These are phyloP conservation scores for Gryllus longicercus DNA, from an alignment of 2,888 invertebrate species.

Conservation along the genomic window DNA sequence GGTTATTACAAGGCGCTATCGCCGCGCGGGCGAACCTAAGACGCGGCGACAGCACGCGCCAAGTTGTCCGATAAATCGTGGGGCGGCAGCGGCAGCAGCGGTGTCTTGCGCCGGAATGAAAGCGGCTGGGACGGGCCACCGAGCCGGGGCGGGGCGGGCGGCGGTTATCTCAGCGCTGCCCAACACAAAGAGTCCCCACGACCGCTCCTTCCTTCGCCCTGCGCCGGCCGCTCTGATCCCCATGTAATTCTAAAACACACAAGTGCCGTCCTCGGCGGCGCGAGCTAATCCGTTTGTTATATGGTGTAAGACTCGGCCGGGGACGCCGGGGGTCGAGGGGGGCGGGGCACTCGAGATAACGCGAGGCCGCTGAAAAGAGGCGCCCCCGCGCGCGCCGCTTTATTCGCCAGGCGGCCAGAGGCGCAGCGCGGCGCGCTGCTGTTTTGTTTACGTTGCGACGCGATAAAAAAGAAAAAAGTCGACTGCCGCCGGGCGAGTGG, in stretches of 20 bases:
- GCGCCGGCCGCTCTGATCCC: background rate
- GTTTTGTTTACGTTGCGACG: constrained; percentile 11
- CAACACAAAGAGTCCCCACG: constrained; percentile 1
- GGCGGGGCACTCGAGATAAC: background rate
- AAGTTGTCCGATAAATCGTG: background rate
- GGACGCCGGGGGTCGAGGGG: background rate
- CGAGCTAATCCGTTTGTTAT: constrained; percentile 2
- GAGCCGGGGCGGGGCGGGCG: background rate
- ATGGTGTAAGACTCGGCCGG: background rate
- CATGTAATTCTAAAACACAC: constrained; percentile 17
- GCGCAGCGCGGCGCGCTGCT: background rate
- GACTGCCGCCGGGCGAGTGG: background rate
- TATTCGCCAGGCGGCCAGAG: background rate
- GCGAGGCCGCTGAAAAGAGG: constrained; percentile 11
- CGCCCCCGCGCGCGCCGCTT: background rate
- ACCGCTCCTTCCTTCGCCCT: background rate
- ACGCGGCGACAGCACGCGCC: background rate
- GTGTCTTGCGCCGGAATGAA: too few relatives aligned
- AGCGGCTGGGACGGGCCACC: too few relatives aligned
- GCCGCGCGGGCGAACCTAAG: background rate
- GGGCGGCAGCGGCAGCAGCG: background rate
- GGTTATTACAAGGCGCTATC: too few relatives aligned
- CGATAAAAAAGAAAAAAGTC: background rate
- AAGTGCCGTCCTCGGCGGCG: background rate
- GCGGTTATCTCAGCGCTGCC: background rate